These are phyloP conservation scores for Bombus cullumanus DNA, from an alignment of 1,140 invertebrate species.

Conservation along the genomic window DNA sequence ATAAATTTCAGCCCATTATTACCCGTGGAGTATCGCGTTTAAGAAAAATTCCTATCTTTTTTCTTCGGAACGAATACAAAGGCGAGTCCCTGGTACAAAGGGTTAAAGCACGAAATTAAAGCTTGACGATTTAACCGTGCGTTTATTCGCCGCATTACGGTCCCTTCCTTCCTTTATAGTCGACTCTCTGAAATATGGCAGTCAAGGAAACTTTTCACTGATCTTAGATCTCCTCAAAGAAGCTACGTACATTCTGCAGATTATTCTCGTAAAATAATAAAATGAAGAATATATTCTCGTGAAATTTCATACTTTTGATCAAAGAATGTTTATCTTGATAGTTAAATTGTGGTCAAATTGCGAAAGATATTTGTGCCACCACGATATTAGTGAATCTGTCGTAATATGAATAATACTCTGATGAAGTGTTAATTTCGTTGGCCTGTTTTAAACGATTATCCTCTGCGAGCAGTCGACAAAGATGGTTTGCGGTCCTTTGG, in stretches of 20 bases:
- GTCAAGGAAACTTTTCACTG: not conserved
- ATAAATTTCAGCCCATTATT: constrained; percentile 51
- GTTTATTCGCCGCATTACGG: constrained; percentile 34
- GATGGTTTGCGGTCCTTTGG: not conserved
- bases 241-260: not conserved
- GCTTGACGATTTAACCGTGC: constrained; percentile 48
- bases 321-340: not conserved
- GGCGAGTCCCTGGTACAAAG: constrained; percentile 26
- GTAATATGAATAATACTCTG: not conserved
- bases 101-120: constrained; percentile 45
- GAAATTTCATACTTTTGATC: not conserved
- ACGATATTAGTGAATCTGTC: no score
- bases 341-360: not conserved
- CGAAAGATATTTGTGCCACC: not conserved
- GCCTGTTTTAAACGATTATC: not conserved
- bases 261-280: not conserved
- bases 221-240: not conserved
- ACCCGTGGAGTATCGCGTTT: constrained; percentile 43
- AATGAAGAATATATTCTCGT: not conserved
- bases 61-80: constrained; percentile 36
- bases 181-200: constrained; percentile 25
- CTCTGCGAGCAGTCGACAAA: not conserved
- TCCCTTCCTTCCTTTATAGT: not conserved
- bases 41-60: constrained; percentile 48
- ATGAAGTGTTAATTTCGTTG: constrained; percentile 1